A percentile compares a stretch with the other conserved stretches of the same genome.
Evolutionary conservation across 2,113 vertebrate species (phyloP).

Genomic region (Ochotona curzoniae): DNA sequence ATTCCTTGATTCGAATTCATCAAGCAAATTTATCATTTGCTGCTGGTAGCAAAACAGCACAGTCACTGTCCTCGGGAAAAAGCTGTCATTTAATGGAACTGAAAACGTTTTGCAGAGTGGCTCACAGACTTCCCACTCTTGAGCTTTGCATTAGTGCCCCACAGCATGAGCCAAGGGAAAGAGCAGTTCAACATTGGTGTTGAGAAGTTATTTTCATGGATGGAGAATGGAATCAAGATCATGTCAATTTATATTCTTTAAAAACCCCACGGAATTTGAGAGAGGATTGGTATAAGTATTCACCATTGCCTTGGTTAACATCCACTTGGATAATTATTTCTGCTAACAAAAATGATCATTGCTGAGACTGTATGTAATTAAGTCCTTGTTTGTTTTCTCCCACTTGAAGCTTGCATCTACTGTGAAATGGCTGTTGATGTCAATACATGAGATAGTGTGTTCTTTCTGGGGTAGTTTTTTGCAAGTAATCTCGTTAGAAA

Average conservation of each 20-base stretch:
- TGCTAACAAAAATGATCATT: slow-evolving; percentile 48
- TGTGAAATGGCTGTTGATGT: slow-evolving; percentile 8
- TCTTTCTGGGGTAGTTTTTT: background rate
- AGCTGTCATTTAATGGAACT: slow-evolving; percentile 65
- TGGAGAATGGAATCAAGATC: slow-evolving; percentile 61
- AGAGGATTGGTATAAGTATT: slow-evolving; percentile 4
- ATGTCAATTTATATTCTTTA: slow-evolving; percentile 70
- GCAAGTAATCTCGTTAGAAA: background rate
- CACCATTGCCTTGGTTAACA: slow-evolving; percentile 53
- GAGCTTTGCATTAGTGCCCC: slow-evolving; percentile 14
- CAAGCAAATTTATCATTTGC: slow-evolving; percentile 31
- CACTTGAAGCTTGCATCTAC: background rate
- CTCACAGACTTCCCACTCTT: slow-evolving; percentile 48
- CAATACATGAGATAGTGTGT: background rate
- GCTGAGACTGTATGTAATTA: background rate
- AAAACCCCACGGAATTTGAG: slow-evolving; percentile 66
- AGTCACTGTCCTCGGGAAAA: background rate
- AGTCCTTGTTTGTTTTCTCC: slow-evolving; percentile 30
- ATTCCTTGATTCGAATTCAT: slow-evolving; percentile 4
- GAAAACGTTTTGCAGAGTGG: slow-evolving; percentile 50
- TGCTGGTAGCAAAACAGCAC: slow-evolving; percentile 26
- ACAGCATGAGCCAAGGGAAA: background rate
- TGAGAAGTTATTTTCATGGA: slow-evolving; percentile 35
- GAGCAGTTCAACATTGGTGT: background rate
- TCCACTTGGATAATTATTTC: slow-evolving; percentile 75